phyloP scores from a whole-genome alignment of 2,797 vertebrate species.

The Coreius guichenoti region DNA sequence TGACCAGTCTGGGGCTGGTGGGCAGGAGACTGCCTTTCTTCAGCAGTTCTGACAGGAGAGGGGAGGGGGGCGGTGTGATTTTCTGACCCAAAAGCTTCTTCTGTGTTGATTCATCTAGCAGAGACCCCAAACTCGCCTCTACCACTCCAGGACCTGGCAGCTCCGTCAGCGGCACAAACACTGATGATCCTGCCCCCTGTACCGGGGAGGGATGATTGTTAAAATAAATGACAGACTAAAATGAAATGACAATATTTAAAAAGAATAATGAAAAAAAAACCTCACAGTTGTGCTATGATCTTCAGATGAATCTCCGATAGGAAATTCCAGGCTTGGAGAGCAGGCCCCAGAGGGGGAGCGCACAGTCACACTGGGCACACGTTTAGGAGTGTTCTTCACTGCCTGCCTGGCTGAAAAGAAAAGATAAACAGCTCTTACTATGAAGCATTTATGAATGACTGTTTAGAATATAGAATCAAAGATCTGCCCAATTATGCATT shows the following conservation, averaged over 20 bases:
- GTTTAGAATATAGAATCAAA: background rate
- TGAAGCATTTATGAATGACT: conserved; percentile 6
- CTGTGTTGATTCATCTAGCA: conserved; percentile 91
- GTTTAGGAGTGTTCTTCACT: conserved; percentile 88
- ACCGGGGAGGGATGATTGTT: conserved; percentile 76
- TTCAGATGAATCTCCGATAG: conserved; percentile 83
- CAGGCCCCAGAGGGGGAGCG: conserved; percentile 85
- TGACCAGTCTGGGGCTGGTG: conserved; percentile 95
- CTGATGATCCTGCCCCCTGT: conserved; percentile 83
- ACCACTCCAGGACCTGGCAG: conserved; percentile 81
- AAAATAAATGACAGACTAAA: conserved; percentile 76
- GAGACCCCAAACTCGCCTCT: conserved; percentile 84
- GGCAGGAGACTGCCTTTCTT: conserved; percentile 96
- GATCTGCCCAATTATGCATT: background rate
- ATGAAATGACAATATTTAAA: background rate
- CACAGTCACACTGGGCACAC: conserved; percentile 82
- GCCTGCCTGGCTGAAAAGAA: conserved; percentile 89
- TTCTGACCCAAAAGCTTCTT: conserved; percentile 94
- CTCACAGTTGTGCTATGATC: conserved; percentile 77
- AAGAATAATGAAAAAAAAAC: conserved; percentile 61
- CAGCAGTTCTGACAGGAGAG: conserved; percentile 96
- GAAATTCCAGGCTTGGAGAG: conserved; percentile 87
- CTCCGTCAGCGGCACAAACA: conserved; percentile 82
- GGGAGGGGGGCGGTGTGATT: conserved; percentile 94
- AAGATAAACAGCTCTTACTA: conserved; percentile 53